Base-by-base conservation (phyloP, 2,797 vertebrate genomes). In the Gallirallus australis region DNA sequence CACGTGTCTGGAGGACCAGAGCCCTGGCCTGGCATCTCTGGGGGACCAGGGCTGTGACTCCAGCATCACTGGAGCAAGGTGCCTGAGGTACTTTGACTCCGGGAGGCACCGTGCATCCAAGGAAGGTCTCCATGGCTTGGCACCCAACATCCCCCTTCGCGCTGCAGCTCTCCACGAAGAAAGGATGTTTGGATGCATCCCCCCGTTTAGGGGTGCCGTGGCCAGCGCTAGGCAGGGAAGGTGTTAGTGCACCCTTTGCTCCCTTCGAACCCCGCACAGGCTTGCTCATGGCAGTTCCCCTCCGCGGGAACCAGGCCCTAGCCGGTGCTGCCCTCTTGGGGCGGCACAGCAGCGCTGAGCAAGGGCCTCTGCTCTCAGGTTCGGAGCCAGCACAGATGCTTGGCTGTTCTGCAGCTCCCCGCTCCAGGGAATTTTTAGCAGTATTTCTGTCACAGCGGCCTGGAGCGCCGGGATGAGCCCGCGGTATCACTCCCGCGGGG, bases 331-430 rank as follows among this genome's bases (percentile, higher is more conserved):
- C 94, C 91, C 91, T 59, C 93, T 78, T 9, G 53, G 93, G 94
- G 86, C 1, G 1, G 60, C 47, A 2, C 7, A 78, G 71, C 72
- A 39, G 4, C 5, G 1, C 54, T 45, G 18, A 19, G 19, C 42
- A 45, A 45, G 42, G 0, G 15, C 65, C 15, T 1, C 45, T 2
- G 48, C 14, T 33, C 4, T 0, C 0, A 0, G 0, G 5, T 15
- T 6, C 21, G 1, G 23, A 56, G 45, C 27, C 5, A 1, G 14
- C 31, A 6, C 4, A 4, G 45, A 37, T 3, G 75, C 0, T 25
- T 1, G 1, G 57, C 56, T 11, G 30, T 42, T 9, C 60, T 20
- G 37, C 78, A 30, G 24, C 18, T 1, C 4, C 10, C 5, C 42
- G 8, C 11, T 2, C 3, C 50, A 54, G 13, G 7, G 11, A 16